Evolutionary conservation across 2,113 vertebrate genomes (phyloP), one percentile per base, ranked within the genome.

Genomic region (Pagrus major): DNA sequence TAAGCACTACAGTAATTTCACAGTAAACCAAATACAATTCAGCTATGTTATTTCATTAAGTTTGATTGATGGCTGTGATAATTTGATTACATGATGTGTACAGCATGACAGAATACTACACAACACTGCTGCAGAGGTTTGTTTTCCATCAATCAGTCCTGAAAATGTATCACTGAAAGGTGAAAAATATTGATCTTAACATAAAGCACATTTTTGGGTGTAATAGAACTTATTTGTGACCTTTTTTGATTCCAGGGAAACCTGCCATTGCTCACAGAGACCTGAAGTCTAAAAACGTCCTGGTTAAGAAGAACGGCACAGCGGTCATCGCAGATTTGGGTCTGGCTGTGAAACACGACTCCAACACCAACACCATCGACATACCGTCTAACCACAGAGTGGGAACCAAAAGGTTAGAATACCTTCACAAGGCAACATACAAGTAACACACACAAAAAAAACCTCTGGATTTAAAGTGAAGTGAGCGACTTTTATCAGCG

Each of bases 261-360:
- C 98, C 98, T 5, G 98, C 97, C 1, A 99, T 99, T 7, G 96
- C 98, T 8, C 98, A 99, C 93, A 94, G 98, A 81, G 98, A 99
- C n/a, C 94, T 99, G 67, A 99, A 99, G 75, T 99, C 98, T 47
- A 99, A 99, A 88, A 99, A 99, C 82, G 96, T 99, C 89, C 92
- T 99, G 78, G 97, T 99, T 91, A 99, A 97, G 94, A 97, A 94
- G 92, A 98, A 97, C 10, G 96, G 97, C 67, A 96, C 93, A 0
- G 99, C 98, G 1, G 97, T 95, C 90, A 98, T 99, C 15, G 97
- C 97, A 0, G 98, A 99, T 87, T 91, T 99, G 84, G 98, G 98
- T 7, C 92, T 99, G 93, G 97, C 98, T 0, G 97, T 99, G 76
- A 98, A 98, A 89, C 97, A 98, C 3, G 95, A 99, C 92, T 98